Conservation (phyloP, 1,140 invertebrate genomes). For the Lethrus apterus region DNA sequence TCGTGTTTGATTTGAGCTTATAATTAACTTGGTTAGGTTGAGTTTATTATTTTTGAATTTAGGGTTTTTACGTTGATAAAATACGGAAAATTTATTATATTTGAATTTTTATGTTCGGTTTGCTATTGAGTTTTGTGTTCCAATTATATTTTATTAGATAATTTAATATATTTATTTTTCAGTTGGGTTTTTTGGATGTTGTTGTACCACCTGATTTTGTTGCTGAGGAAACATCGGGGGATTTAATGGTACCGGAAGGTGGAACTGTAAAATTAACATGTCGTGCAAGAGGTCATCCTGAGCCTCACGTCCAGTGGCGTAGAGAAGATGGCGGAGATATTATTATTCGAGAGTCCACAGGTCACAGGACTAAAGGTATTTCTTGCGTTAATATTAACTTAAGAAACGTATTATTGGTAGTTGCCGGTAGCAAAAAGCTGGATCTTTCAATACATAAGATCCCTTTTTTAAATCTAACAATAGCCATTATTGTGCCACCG, state of each 20-base stretch:
- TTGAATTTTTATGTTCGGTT: not conserved
- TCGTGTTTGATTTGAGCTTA: too few relatives aligned
- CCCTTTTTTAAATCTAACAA: conserved; percentile 31
- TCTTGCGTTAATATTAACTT: not conserved
- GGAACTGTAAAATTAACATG: conserved; percentile 58
- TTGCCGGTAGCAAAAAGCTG: not conserved
- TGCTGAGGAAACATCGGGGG: conserved; percentile 70
- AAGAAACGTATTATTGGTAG: not conserved
- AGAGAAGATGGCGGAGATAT: conserved; percentile 77
- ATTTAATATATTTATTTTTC: conserved; percentile 26
- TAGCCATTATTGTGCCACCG: conserved; percentile 31
- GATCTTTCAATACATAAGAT: conserved; percentile 23
- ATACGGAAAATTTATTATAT: not conserved
- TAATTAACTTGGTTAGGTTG: too few relatives aligned
- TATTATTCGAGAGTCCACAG: conserved; percentile 46
- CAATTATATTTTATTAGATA: too few relatives aligned
- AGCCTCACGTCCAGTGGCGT: conserved; percentile 78
- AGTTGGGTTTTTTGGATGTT: conserved; percentile 75
- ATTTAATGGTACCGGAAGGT: conserved; percentile 74
- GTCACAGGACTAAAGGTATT: conserved; percentile 33
- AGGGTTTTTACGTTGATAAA: not conserved
- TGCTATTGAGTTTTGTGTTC: not conserved
- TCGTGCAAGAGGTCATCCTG: conserved; percentile 71
- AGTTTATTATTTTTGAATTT: not conserved
- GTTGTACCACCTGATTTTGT: conserved; percentile 81